A percentile compares a stretch with the other conserved stretches of the same genome.
phyloP scores from a whole-genome alignment of 2,888 invertebrate species.

The Chymomyza fuscimana region DNA sequence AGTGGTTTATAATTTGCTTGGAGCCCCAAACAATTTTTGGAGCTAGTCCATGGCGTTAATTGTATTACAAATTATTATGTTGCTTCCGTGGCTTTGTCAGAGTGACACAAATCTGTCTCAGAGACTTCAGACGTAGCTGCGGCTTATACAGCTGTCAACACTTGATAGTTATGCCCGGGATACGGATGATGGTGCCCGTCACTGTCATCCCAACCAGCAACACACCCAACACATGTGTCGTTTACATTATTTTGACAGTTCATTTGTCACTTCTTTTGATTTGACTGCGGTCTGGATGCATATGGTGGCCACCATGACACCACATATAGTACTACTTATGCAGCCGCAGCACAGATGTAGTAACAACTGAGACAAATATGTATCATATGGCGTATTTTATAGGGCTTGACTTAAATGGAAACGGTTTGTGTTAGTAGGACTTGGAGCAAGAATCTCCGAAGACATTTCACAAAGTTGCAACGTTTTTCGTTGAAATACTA shows the following conservation, averaged over 20 bases:
- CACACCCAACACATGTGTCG: constrained; percentile 52
- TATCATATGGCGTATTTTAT: constrained; percentile 16
- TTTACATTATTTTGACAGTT: constrained; percentile 70
- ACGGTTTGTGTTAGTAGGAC: neutral
- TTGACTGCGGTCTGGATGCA: constrained; percentile 48
- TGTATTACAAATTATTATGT: constrained; percentile 47
- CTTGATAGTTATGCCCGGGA: constrained; percentile 35
- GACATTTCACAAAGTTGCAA: too few relatives aligned
- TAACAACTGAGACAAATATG: constrained; percentile 33
- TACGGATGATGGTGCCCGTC: neutral
- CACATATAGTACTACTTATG: neutral
- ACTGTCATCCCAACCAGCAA: constrained; percentile 10
- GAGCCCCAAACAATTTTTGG: neutral
- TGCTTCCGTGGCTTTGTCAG: constrained; percentile 30
- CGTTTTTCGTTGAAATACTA: too few relatives aligned
- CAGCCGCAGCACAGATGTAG: constrained; percentile 34
- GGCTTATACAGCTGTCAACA: constrained; percentile 65
- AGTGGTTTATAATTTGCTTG: constrained; percentile 54
- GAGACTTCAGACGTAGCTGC: constrained; percentile 25
- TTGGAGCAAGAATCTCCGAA: neutral
- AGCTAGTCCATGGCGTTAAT: constrained; percentile 7
- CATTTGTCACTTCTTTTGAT: constrained; percentile 68
- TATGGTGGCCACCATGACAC: constrained; percentile 46
- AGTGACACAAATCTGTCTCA: constrained; percentile 52
- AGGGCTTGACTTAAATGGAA: neutral